Conservation (phyloP, 2,888 invertebrate genomes). For the Petrolisthes cinctipes region DNA sequence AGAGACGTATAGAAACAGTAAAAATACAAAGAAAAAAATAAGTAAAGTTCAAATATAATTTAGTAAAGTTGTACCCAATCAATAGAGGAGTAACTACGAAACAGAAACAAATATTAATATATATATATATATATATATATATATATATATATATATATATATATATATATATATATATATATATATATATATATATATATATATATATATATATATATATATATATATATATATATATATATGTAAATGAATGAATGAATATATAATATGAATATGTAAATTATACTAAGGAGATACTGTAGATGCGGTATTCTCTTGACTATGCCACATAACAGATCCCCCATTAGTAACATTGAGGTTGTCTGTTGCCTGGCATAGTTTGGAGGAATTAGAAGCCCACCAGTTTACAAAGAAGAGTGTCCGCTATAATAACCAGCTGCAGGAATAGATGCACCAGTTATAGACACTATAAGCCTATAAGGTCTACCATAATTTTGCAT, state of each 20-base stretch:
- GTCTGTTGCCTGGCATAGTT: too few species aligned
- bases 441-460: background rate
- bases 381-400: too few species aligned
- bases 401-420: background rate
- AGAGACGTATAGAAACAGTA: background rate
- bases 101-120: too few species aligned
- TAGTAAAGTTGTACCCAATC: too few species aligned
- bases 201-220: background rate
- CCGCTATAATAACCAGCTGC: background rate
- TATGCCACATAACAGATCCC: too few species aligned
- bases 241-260: too few species aligned
- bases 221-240: too few species aligned
- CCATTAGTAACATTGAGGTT: too few species aligned
- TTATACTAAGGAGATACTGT: too few species aligned
- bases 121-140: constrained; percentile 24
- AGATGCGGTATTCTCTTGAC: background rate
- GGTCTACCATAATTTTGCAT: too few species aligned
- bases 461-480: background rate
- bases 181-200: background rate
- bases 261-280: too few species aligned
- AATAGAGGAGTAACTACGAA: too few species aligned
- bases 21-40: background rate
- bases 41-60: background rate
- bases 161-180: constrained; percentile 20
- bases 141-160: constrained; percentile 29